Percentiles rank a stretch among this genome's conserved stretches.
Evolutionary conservation across 1,140 invertebrate genomes (phyloP).

Genomic region (Drosophila seguyi): DNA sequence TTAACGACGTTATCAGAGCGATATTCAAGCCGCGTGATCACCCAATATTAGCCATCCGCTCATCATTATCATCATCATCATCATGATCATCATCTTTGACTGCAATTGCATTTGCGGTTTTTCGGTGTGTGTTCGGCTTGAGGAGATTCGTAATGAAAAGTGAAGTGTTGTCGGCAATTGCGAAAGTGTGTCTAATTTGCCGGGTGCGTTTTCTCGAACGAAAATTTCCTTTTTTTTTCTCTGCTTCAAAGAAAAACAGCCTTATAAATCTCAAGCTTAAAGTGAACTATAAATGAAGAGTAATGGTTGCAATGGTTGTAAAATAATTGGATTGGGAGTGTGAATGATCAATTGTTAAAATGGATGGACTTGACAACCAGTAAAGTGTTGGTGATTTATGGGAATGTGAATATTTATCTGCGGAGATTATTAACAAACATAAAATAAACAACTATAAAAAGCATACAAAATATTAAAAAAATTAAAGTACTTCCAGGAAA

Average conservation of each 20-base stretch:
- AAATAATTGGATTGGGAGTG: slow-evolving; percentile 3
- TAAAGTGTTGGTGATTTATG: not conserved
- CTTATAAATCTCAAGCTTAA: slow-evolving; percentile 19
- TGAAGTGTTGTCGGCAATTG: slow-evolving; percentile 76
- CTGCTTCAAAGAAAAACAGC: slow-evolving; percentile 10
- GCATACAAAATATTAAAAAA: not conserved
- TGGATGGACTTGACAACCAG: not conserved
- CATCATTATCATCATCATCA: not conserved
- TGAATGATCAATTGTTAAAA: slow-evolving; percentile 5
- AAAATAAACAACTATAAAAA: not conserved
- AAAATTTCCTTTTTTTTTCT: slow-evolving; percentile 15
- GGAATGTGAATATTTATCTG: not conserved
- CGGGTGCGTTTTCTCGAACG: slow-evolving; percentile 37
- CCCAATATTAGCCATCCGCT: slow-evolving; percentile 61
- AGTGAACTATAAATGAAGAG: slow-evolving; percentile 14
- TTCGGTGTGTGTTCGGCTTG: slow-evolving; percentile 35
- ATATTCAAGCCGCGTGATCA: slow-evolving; percentile 59
- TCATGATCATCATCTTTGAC: not conserved
- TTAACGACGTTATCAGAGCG: slow-evolving; percentile 81
- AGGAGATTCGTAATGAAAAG: slow-evolving; percentile 75
- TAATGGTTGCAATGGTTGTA: slow-evolving; percentile 22
- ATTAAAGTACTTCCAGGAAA: not conserved
- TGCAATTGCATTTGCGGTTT: slow-evolving; percentile 11
- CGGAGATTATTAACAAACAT: not conserved
- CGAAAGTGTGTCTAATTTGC: slow-evolving; percentile 74